Evolutionary conservation across 2,888 invertebrate species (phyloP).

Genomic region (Philopedon plagiatum): DNA sequence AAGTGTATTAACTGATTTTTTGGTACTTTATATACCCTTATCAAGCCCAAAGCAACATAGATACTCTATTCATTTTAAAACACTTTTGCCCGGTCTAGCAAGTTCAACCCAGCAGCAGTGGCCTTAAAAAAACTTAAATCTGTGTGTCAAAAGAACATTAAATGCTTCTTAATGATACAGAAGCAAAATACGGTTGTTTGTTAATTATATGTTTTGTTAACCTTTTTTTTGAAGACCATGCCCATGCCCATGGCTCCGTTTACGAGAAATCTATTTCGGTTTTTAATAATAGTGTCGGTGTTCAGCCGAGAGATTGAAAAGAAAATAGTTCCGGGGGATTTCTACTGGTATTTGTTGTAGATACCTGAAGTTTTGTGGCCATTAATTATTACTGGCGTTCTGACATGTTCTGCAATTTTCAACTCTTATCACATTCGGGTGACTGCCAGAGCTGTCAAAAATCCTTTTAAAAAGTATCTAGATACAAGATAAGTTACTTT

Average conservation of each 20-base stretch:
- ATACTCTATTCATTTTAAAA: neutral
- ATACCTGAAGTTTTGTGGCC: neutral
- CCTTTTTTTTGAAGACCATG: constrained; percentile 41
- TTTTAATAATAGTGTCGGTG: constrained; percentile 48
- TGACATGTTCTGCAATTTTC: neutral
- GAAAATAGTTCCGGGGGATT: constrained; percentile 44
- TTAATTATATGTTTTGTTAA: constrained; percentile 50
- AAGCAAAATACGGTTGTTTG: constrained; percentile 51
- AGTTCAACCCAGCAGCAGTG: constrained; percentile 3
- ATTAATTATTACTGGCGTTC: neutral
- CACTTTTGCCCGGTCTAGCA: constrained; percentile 26
- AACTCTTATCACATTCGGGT: too few relatives aligned
- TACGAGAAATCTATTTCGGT: constrained; percentile 49
- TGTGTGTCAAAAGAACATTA: constrained; percentile 47
- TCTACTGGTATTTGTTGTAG: constrained; percentile 45
- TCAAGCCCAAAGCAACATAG: too few relatives aligned
- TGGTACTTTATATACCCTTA: too few relatives aligned
- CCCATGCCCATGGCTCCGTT: constrained; percentile 29
- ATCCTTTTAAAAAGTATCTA: too few relatives aligned
- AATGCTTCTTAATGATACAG: constrained; percentile 51
- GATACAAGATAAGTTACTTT: too few relatives aligned
- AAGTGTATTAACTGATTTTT: too few relatives aligned
- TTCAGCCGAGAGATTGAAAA: constrained; percentile 40
- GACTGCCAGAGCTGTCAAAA: too few relatives aligned
- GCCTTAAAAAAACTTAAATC: constrained; percentile 35